Evolutionary conservation across 2,797 vertebrate species (phyloP), one percentile per base, ranked within the genome.

Genomic region (Alosa sapidissima): DNA sequence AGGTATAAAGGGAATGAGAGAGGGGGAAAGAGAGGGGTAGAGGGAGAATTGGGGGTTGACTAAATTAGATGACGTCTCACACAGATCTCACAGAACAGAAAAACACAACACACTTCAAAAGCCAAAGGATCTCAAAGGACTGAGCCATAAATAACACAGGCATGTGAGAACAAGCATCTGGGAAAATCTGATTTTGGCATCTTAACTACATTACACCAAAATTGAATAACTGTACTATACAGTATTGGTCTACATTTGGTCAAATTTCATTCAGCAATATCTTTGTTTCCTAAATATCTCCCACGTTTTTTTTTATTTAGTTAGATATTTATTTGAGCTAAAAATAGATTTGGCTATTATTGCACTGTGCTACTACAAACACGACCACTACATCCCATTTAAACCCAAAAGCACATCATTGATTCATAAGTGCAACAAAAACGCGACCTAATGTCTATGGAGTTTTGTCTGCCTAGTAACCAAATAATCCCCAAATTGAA

Each of bases 71-170:
- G 54, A 41, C 68, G 36, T 45, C 68, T 72, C 33, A 14, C n/a
- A 14, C 10, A 72, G 36, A 75, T 75, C 36, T 19, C 68, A 75
- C 68, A 75, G 68, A 36, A 45, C 68, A 75, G 68, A 5, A 75
- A 78, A 78, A 47, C 72, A 78, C 5, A 47, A 78, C 72, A 78
- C 13, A 78, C 72, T 78, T 78, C 72, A 45, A 78, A 72, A 45
- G 68, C 33, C 3, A 60, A 6, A 16, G 16, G 7, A 41, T 78
- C 72, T 45, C 72, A 45, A 78, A 47, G 41, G 72, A 47, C 36
- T 19, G 36, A 78, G 36, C 36, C 72, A 45, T 47, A 78, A 78
- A 78, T 78, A 78, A 47, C 41, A 45, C 68, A 21, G 36, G 58
- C 58, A 62, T 62, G 58, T 62, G 58, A 62, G n/a, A 10, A 62